phyloP scores from a whole-genome alignment of 1,140 invertebrate genomes.

The Drosophila lowei region DNA sequence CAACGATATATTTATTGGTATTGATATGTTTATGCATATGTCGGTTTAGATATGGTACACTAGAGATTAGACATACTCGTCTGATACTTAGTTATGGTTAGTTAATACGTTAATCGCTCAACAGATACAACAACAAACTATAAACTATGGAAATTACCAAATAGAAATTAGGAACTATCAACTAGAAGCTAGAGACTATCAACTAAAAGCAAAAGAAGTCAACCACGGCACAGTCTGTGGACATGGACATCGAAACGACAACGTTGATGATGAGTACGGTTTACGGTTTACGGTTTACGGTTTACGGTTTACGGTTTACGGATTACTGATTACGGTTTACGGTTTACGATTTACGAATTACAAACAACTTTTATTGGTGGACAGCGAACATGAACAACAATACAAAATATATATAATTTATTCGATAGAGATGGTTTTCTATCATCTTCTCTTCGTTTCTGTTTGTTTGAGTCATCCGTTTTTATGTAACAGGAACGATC shows the following conservation, averaged over 20 bases:
- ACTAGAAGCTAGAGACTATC: conserved; percentile 53
- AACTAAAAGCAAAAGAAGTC: conserved; percentile 52
- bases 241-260: conserved; percentile 72
- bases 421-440: conserved; percentile 41
- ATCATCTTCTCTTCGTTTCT: conserved; percentile 5
- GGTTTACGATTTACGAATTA: conserved; percentile 44
- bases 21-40: conserved; percentile 33
- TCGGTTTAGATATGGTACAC: conserved; percentile 48
- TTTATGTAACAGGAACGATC: too few species aligned
- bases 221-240: conserved; percentile 55
- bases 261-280: conserved; percentile 68
- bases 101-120: conserved; percentile 51
- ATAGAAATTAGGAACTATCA: conserved; percentile 56
- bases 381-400: conserved; percentile 68
- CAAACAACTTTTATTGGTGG: conserved; percentile 64
- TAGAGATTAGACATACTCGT: conserved; percentile 44
- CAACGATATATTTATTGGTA: conserved; percentile 37
- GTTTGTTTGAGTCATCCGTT: conserved; percentile 7
- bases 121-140: conserved; percentile 69
- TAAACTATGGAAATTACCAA: conserved; percentile 44
- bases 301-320: conserved; percentile 47
- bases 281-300: conserved; percentile 55
- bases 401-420: conserved; percentile 62
- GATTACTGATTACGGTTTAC: conserved; percentile 52
- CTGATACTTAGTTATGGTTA: conserved; percentile 45